Percentiles rank a stretch among this genome's conserved stretches.
Evolutionary conservation across 2,797 vertebrate genomes (phyloP).

Genomic region (Austrolebias charrua): DNA sequence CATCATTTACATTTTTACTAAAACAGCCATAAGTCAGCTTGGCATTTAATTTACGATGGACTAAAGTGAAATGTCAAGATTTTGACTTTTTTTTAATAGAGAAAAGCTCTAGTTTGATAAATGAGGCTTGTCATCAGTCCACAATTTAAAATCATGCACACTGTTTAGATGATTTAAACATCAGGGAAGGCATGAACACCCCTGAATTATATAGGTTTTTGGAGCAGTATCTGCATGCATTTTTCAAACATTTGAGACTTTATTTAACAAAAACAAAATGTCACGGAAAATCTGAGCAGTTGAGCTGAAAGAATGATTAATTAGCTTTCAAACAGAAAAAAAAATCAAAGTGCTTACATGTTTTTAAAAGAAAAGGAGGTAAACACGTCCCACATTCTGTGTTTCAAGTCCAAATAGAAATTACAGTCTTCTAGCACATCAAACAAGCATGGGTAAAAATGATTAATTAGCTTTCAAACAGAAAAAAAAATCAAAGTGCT

Average conservation of each 20-base stretch:
- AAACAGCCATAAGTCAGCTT: no score
- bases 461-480: constrained; percentile 1
- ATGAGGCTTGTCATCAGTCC: no score
- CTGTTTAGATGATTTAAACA: background rate
- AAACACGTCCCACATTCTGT: constrained; percentile 8
- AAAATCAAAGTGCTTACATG: background rate
- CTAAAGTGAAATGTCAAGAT: background rate
- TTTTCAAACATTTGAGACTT: background rate
- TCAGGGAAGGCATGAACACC: background rate
- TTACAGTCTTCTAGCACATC: no score
- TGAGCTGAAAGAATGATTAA: constrained; percentile 1
- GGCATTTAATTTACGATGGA: background rate
- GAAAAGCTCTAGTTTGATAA: background rate
- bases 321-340: constrained; percentile 2
- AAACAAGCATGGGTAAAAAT: no score
- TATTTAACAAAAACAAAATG: background rate
- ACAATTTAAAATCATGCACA: background rate
- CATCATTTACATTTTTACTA: no score
- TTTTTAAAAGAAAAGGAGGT: constrained; percentile 6
- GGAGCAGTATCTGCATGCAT: background rate
- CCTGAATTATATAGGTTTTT: background rate
- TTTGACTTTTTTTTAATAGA: background rate
- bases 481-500: background rate
- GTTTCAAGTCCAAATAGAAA: background rate
- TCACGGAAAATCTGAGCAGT: background rate